These are phyloP conservation scores for Ctenodactylus gundi DNA, from an alignment of 2,113 vertebrate genomes.

Conservation along the genomic window DNA sequence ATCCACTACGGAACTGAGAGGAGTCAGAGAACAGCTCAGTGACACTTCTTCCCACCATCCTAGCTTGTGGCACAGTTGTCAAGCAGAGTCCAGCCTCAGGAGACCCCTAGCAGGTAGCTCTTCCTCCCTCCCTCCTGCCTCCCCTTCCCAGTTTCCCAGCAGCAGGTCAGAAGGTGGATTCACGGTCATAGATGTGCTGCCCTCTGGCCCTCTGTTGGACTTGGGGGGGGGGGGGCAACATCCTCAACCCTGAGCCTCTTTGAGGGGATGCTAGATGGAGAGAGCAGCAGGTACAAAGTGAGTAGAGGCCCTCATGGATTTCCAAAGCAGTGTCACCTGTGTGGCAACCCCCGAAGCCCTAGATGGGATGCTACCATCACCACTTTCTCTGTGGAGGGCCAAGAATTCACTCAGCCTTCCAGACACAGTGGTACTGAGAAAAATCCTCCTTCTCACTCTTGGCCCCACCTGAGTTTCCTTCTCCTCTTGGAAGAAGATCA, in stretches of 20 bases:
- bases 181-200: background rate
- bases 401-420: background rate
- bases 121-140: no score
- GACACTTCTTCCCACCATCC: background rate
- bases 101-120: no score
- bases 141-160: no score
- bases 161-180: background rate
- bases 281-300: background rate
- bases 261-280: background rate
- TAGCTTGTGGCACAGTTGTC: fast-evolving
- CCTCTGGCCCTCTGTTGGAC: background rate
- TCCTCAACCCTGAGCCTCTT: background rate
- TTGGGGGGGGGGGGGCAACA: no score
- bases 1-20: background rate
- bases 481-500: background rate
- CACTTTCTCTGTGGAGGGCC: background rate
- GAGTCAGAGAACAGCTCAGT: background rate
- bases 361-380: fast-evolving
- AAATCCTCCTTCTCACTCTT: background rate
- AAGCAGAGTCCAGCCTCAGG: background rate
- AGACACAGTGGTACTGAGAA: no score
- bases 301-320: background rate
- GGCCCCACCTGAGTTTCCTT: background rate
- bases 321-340: fast-evolving
- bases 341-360: background rate